Base-by-base conservation (phyloP, 2,888 invertebrate genomes). In the Nysson spinosus region DNA sequence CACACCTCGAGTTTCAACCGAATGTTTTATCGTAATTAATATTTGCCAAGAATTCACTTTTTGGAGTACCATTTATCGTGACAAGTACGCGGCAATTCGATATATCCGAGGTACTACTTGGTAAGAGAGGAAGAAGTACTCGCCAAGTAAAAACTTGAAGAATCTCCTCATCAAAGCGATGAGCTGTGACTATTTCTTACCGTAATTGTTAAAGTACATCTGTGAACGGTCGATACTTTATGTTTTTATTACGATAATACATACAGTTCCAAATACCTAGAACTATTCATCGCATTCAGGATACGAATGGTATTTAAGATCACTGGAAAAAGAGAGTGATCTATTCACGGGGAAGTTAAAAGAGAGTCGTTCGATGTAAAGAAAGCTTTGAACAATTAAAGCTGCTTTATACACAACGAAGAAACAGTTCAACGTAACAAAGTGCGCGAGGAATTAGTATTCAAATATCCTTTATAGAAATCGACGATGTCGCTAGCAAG, bases 191-290 rank as follows among this genome's bases (percentile, higher is more conserved):
- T 37, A 35, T 39, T 54, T 37, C 28, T 26, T 28, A 7, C 28
- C 26, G 54, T 54, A 54, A 54, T 54, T 54, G 44, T 37, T 37
- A 26, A n/a, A 28, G 12, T 11, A 1, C 19, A 26, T 28, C 37
- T 49, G 26, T 20, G 14, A 11, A n/a, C 43, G 43, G 17, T 43
- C 43, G 26, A 43, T 43, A 43, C 43, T 43, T 43, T 28, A 28
- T 43, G 43, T 43, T 43, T 28, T 43, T 28, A 28, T 43, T 28
- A 28, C n/a, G 26, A 11, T 40, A 40, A 12, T 16, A 14, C 28
- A 9, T 20, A 28, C 28, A 43, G 28, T 28, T 28, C 6, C 16
- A 43, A 11, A 28, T 17, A 43, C 43, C 43, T 26, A 7, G 14
- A 0, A 14, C 24, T 5, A 24, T n/a, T 17, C 3, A 42, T 28